These are phyloP conservation scores for Andrena hattorfiana DNA, from an alignment of 2,888 invertebrate genomes.

Conservation along the genomic window DNA sequence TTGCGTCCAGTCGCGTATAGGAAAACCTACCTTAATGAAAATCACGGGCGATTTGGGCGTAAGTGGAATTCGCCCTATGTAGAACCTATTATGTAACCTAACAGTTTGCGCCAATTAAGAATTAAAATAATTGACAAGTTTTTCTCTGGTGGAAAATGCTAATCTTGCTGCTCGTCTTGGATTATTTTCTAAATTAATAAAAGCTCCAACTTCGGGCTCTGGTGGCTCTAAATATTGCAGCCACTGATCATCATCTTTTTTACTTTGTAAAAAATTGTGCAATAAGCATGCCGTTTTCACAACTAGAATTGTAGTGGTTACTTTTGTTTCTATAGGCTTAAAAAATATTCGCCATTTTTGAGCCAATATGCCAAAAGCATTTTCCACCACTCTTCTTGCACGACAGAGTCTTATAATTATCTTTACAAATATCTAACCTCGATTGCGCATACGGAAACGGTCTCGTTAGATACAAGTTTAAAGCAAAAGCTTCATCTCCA, in stretches of 20 bases:
- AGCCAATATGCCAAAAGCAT: conserved; percentile 4
- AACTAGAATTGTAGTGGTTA: conserved; percentile 1
- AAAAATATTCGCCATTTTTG: conserved; percentile 4
- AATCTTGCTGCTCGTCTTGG: conserved; percentile 10
- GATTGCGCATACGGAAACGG: conserved; percentile 1
- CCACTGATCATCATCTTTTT: neutral
- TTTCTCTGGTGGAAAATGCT: conserved; percentile 6
- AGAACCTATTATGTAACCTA: too few species aligned
- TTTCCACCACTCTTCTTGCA: neutral
- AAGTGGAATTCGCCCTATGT: too few species aligned
- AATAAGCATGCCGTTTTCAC: neutral
- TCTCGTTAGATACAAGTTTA: neutral
- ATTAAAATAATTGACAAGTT: neutral
- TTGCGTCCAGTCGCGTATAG: too few species aligned
- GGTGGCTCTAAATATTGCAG: conserved; percentile 5
- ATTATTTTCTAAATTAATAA: conserved; percentile 4
- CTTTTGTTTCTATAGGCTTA: neutral
- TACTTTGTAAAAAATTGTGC: conserved; percentile 3
- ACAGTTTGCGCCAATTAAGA: too few species aligned
- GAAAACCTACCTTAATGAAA: too few species aligned
- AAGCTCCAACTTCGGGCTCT: neutral
- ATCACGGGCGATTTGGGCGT: too few species aligned
- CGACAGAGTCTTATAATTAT: conserved; percentile 7
- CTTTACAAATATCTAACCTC: neutral
- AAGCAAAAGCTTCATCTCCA: conserved; percentile 4